phyloP scores from a whole-genome alignment of 1,140 invertebrate genomes.

The Aphis gossypii region DNA sequence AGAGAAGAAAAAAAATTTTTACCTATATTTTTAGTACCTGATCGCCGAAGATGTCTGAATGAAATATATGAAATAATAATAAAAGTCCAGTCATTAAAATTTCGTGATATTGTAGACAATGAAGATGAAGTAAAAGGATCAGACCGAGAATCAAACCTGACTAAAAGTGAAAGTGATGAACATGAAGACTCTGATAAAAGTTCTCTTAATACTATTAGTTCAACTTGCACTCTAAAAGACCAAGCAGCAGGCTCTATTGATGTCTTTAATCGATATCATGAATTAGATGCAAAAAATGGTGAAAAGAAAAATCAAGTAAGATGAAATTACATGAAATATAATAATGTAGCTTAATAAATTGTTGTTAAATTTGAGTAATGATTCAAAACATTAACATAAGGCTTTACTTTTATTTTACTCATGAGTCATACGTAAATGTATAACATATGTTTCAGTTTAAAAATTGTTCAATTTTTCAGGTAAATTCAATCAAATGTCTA shows the following conservation, averaged over 20 bases:
- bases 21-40: slow-evolving; percentile 42
- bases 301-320: slow-evolving; percentile 33
- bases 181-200: slow-evolving; percentile 44
- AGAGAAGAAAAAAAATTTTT: slow-evolving; percentile 34
- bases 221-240: slow-evolving; percentile 46
- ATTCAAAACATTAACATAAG: too few relatives aligned
- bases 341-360: neutral
- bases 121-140: neutral
- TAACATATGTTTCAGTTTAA: neutral
- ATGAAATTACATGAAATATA: neutral
- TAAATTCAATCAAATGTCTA: neutral
- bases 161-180: slow-evolving; percentile 39
- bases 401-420: neutral
- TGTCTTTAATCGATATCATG: slow-evolving; percentile 51
- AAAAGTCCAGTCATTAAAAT: slow-evolving; percentile 23
- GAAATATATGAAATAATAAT: slow-evolving; percentile 32
- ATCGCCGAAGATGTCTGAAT: neutral
- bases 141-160: neutral
- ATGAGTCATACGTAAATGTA: neutral
- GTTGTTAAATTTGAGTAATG: too few relatives aligned
- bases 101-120: slow-evolving; percentile 1
- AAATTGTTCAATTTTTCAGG: neutral
- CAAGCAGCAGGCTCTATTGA: slow-evolving; percentile 50
- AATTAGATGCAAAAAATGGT: slow-evolving; percentile 32
- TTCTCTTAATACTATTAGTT: slow-evolving; percentile 45